These are phyloP conservation scores for Plotosus lineatus DNA, from an alignment of 2,113 vertebrate genomes.

Conservation along the genomic window DNA sequence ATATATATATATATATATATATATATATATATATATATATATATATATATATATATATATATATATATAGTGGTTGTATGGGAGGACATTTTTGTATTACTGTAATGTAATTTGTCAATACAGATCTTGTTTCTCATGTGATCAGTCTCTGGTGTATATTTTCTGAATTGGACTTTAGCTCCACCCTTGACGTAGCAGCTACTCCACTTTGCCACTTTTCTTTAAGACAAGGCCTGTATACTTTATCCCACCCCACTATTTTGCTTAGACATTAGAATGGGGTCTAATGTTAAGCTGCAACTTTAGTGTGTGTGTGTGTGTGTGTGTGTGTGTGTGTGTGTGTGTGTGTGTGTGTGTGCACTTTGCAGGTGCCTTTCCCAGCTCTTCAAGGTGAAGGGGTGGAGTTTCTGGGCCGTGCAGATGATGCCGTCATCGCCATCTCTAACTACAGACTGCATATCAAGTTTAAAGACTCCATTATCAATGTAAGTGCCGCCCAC, in stretches of 20 bases:
- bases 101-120: neutral
- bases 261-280: neutral
- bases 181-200: neutral
- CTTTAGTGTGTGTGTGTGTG: neutral
- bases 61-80: neutral
- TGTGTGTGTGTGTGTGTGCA: conserved; percentile 13
- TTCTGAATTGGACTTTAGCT: neutral
- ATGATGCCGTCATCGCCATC: conserved; percentile 93
- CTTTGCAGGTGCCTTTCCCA: conserved; percentile 88
- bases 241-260: too few species aligned
- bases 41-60: too few species aligned
- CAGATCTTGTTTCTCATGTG: neutral
- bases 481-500: conserved; percentile 83
- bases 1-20: too few species aligned
- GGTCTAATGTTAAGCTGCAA: neutral
- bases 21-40: too few species aligned
- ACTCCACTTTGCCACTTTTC: neutral
- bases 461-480: conserved; percentile 96
- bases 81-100: neutral
- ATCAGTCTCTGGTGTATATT: neutral
- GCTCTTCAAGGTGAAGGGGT: conserved; percentile 96
- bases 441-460: conserved; percentile 99
- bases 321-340: too few species aligned
- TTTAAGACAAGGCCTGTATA: neutral
- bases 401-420: conserved; percentile 91